phyloP scores from a whole-genome alignment of 2,888 invertebrate species.

The Deilephila porcellus region DNA sequence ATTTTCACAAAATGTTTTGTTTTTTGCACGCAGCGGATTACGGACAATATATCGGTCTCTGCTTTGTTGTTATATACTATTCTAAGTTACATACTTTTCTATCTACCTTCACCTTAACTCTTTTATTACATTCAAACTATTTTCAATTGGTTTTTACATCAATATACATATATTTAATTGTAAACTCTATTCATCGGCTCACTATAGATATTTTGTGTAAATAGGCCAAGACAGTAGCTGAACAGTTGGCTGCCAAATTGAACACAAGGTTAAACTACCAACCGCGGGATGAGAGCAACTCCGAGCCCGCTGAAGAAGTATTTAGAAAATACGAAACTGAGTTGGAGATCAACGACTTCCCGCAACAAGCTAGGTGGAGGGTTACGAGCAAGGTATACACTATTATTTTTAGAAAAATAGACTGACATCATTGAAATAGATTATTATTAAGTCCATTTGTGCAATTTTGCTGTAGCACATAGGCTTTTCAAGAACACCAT shows the following conservation, averaged over 20 bases:
- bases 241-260: conserved; percentile 97
- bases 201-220: neutral
- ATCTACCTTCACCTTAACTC: no score
- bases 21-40: no score
- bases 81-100: no score
- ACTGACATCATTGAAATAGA: neutral
- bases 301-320: conserved; percentile 87
- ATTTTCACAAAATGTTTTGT: no score
- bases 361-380: conserved; percentile 99
- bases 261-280: conserved; percentile 99
- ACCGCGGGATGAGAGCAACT: conserved; percentile 90
- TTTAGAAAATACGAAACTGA: conserved; percentile 99
- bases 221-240: conserved; percentile 96
- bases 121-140: no score
- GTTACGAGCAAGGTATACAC: conserved; percentile 94
- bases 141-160: neutral
- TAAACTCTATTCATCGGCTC: neutral
- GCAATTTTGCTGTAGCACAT: no score
- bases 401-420: no score
- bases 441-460: no score
- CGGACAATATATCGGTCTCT: no score
- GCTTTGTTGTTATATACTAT: no score
- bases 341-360: conserved; percentile 99
- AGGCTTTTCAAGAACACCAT: no score
- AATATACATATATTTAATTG: neutral